Conservation (phyloP, 2,113 vertebrate genomes). For the Pedetes capensis region DNA sequence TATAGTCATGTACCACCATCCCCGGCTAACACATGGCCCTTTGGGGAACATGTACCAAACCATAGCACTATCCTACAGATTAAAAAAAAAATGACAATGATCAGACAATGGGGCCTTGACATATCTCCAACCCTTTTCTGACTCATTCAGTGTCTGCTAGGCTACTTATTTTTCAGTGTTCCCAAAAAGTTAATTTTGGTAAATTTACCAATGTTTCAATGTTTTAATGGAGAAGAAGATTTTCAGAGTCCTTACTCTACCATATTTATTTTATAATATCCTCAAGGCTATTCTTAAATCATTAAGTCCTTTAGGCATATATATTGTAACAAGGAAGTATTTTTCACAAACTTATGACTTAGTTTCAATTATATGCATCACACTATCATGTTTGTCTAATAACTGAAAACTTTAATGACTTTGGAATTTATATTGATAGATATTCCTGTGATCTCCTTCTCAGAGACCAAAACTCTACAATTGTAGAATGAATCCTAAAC, state of each 20-base stretch:
- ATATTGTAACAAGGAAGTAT: neutral
- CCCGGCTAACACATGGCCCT: neutral
- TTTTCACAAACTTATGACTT: neutral
- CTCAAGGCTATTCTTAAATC: neutral
- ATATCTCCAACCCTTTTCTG: neutral
- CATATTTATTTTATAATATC: neutral
- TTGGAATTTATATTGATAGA: neutral
- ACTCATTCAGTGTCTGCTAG: neutral
- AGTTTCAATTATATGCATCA: neutral
- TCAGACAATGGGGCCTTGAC: neutral
- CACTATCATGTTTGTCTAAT: neutral
- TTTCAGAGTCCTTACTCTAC: neutral
- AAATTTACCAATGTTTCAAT: neutral
- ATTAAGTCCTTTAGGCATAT: neutral
- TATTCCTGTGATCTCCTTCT: neutral
- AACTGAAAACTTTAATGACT: neutral
- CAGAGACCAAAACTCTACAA: neutral
- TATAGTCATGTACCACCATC: too few species aligned
- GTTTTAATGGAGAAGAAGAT: neutral
- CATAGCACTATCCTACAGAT: neutral
- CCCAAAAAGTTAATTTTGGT: neutral
- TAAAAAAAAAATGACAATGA: neutral
- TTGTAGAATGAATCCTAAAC: neutral
- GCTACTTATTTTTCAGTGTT: neutral
- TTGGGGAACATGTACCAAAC: neutral